Evolutionary conservation across 1,140 invertebrate genomes (phyloP).

Genomic region (Micrasema minimum): DNA sequence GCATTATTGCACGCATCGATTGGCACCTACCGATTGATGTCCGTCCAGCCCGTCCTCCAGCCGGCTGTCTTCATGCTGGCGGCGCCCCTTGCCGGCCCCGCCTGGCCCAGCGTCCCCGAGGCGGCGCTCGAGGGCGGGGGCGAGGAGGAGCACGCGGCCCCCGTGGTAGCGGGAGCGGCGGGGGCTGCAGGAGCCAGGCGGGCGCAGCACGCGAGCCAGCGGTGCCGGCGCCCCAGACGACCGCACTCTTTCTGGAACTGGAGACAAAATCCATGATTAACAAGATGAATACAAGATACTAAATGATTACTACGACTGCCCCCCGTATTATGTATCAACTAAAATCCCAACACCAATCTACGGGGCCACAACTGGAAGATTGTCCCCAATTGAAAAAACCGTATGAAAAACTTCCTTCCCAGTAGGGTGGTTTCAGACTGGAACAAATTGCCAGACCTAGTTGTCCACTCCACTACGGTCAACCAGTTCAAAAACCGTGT

Average conservation of each 20-base stretch:
- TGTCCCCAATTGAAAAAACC: no score
- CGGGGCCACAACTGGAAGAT: no score
- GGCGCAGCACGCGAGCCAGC: slow-evolving; percentile 62
- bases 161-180: slow-evolving; percentile 51
- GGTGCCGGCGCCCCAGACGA: slow-evolving; percentile 58
- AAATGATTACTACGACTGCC: no score
- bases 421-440: no score
- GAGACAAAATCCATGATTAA: no score
- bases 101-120: slow-evolving; percentile 29
- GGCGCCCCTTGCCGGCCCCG: slow-evolving; percentile 13
- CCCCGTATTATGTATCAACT: no score
- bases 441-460: no score
- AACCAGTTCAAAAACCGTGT: no score
- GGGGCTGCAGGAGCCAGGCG: slow-evolving; percentile 52
- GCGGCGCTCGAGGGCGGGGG: slow-evolving; percentile 55
- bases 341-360: no score
- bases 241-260: slow-evolving; percentile 65
- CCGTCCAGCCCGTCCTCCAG: slow-evolving; percentile 23
- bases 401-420: no score
- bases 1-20: no score
- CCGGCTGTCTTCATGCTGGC: slow-evolving; percentile 12
- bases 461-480: no score
- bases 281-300: slow-evolving; percentile 14
- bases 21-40: slow-evolving; percentile 31
- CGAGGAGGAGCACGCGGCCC: slow-evolving; percentile 54